Percentiles rank a stretch among this genome's conserved stretches.
These are phyloP conservation scores for Pristionchus arcanus DNA, from an alignment of 2,888 invertebrate genomes.

Conservation along the genomic window DNA sequence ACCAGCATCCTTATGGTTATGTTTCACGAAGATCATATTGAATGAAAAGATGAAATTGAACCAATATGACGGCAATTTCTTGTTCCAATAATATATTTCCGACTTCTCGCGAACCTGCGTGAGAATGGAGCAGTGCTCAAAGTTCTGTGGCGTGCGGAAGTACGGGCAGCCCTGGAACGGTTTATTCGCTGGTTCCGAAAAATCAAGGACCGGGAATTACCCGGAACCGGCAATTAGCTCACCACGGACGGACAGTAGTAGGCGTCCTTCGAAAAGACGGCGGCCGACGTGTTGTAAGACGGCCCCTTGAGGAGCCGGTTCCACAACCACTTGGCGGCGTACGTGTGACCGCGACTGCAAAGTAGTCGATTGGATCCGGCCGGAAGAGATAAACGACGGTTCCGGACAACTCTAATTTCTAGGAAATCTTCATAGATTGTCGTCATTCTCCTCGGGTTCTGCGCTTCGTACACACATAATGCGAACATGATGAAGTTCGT, in stretches of 20 bases:
- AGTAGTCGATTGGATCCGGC: neutral
- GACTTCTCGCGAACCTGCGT: constrained; percentile 65
- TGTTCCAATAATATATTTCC: constrained; percentile 11
- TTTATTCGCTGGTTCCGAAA: neutral
- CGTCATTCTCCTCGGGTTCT: too few species aligned
- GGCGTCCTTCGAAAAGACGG: constrained; percentile 72
- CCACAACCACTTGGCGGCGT: constrained; percentile 78
- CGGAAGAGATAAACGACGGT: neutral
- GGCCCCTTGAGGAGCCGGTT: constrained; percentile 76
- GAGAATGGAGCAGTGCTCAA: constrained; percentile 66
- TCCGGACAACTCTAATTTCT: neutral
- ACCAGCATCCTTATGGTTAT: too few species aligned
- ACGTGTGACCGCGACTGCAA: constrained; percentile 74
- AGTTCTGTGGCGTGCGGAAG: constrained; percentile 74
- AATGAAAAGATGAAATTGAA: neutral
- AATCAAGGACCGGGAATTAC: neutral
- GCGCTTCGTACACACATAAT: too few species aligned
- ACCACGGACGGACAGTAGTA: constrained; percentile 76
- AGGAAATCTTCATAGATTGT: too few species aligned
- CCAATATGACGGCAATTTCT: too few species aligned
- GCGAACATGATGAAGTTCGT: too few species aligned
- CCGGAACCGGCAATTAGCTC: neutral
- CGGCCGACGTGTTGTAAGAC: constrained; percentile 69
- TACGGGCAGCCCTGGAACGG: constrained; percentile 73
- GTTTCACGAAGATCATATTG: neutral